Evolutionary conservation across 2,888 invertebrate species (phyloP), one percentile per base, ranked within the genome.

Genomic region (Tuta absoluta): DNA sequence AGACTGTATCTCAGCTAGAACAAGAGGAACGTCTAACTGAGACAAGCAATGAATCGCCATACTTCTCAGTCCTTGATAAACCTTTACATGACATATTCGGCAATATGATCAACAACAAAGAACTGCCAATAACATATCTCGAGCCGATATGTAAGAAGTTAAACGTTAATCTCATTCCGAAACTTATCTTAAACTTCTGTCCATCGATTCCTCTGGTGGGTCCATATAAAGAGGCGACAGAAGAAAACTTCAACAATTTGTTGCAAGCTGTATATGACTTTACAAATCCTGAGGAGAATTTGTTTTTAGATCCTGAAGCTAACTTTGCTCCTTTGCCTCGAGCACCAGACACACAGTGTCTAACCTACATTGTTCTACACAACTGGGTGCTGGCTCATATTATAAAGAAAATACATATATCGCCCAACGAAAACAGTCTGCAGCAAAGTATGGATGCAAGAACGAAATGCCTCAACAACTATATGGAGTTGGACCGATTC

Each of bases 91-190:
- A 93, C 70, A 91, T 95, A 64, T 93, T 95, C 69, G 94, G 95
- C 1, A 93, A 93, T 71, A 88, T 95, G 76, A 93, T 96, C 66
- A 95, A 95, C 73, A 93, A 94, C 66, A 92, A 94, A 72, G 92
- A 94, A 65, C 85, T 95, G 63, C 93, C 95, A 3, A 94, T 95
- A 0, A 87, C 93, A 1, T 93, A 94, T 74, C 93, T 96, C 65
- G 96, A 96, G 76, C 86, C 92, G 0, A 92, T 95, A 72, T 95
- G 95, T 66, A 92, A 92, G 38, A 94, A 94, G 71, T 81, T 96
- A 19, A 95, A 95, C 77, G 92, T 96, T 1, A 95, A 96, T 89
- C 90, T 96, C 63, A 93, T 95, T 60, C 95, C 96, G 72, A 95
- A 95, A 71, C 93, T 96, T 12, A 93, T 95, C 2, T 84, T 94